phyloP scores from a whole-genome alignment of 2,797 vertebrate species.

The Benthosema pterotum region DNA sequence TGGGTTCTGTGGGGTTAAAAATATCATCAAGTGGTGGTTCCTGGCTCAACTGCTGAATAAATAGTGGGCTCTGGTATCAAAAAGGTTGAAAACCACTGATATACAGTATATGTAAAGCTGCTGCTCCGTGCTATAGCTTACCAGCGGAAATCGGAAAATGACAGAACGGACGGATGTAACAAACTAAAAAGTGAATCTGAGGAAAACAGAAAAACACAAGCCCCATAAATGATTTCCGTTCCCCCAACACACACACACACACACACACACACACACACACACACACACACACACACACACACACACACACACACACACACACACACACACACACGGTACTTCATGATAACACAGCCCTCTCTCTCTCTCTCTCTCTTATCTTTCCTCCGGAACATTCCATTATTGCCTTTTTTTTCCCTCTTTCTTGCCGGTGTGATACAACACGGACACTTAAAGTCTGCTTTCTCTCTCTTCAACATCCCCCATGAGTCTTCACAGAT shows the following conservation, averaged over 20 bases:
- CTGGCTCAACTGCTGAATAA: no score
- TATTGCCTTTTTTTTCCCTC: constrained; percentile 57
- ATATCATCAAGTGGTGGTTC: no score
- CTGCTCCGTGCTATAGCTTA: no score
- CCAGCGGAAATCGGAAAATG: no score
- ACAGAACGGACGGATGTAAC: no score
- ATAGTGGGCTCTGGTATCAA: no score
- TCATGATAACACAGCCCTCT: constrained; percentile 55
- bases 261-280: constrained; percentile 23
- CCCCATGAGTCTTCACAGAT: constrained; percentile 74
- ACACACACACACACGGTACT: constrained; percentile 27
- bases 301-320: no score
- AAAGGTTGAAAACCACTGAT: no score
- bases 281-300: constrained; percentile 23
- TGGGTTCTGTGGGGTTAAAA: no score
- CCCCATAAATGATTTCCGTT: constrained; percentile 41
- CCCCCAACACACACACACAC: no score
- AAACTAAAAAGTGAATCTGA: constrained; percentile 14
- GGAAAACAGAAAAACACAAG: constrained; percentile 28
- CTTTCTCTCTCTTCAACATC: constrained; percentile 69
- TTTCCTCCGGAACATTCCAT: constrained; percentile 64
- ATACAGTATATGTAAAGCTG: constrained; percentile 74
- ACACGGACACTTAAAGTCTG: constrained; percentile 70
- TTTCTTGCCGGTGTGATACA: constrained; percentile 70
- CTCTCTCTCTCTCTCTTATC: no score